Evolutionary conservation across 2,888 invertebrate species (phyloP).

Genomic region (Colostygia pectinataria): DNA sequence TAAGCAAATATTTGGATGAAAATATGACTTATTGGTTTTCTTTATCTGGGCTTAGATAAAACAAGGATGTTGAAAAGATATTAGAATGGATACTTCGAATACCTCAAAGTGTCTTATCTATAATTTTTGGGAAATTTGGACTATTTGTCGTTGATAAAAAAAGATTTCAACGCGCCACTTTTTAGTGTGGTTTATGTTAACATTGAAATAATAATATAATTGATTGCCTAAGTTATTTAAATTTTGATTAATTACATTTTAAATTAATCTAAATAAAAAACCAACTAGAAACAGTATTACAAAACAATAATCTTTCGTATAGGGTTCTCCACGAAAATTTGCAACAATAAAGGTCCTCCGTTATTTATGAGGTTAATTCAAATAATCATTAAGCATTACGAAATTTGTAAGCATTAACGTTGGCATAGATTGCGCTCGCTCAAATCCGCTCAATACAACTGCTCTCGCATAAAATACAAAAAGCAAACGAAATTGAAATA

Average conservation of each 20-base stretch:
- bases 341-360: conserved; percentile 7
- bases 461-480: conserved; percentile 39
- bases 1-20: conserved; percentile 31
- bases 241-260: too few relatives aligned
- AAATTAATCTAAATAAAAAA: too few relatives aligned
- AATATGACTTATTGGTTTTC: conserved; percentile 34
- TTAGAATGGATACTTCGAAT: conserved; percentile 24
- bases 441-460: conserved; percentile 28
- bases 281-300: too few relatives aligned
- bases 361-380: conserved; percentile 19
- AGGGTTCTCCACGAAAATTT: too few relatives aligned
- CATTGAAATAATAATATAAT: too few relatives aligned
- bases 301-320: too few relatives aligned
- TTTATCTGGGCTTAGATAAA: conserved; percentile 37
- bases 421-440: conserved; percentile 21
- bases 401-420: conserved; percentile 15
- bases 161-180: conserved; percentile 1
- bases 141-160: conserved; percentile 21
- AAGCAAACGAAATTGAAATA: conserved; percentile 35
- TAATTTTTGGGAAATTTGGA: conserved; percentile 20
- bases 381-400: conserved; percentile 20
- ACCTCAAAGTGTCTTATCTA: conserved; percentile 25
- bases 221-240: too few relatives aligned
- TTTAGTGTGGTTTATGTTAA: background rate
- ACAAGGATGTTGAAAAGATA: conserved; percentile 21